Conservation (phyloP, 2,797 vertebrate genomes). For the Botia kubotai region DNA sequence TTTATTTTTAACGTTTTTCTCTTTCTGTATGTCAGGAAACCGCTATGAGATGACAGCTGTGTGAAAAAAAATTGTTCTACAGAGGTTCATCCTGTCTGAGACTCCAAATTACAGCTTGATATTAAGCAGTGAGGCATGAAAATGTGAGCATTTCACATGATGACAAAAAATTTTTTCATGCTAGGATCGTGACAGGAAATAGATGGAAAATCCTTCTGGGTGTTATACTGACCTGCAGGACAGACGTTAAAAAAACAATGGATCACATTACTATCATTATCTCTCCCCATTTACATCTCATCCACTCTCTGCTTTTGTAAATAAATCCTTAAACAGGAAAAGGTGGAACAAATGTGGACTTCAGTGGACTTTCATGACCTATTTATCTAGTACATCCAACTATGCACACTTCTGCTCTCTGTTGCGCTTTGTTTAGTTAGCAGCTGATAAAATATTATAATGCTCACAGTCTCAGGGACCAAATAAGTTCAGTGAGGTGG, state of each 20-base stretch:
- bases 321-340: background rate
- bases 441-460: constrained; percentile 9
- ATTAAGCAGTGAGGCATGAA: constrained; percentile 26
- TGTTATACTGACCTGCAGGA: constrained; percentile 11
- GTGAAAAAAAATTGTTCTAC: constrained; percentile 31
- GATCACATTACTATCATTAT: constrained; percentile 2
- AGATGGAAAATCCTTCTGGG: constrained; percentile 12
- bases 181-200: constrained; percentile 2
- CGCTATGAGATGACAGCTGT: constrained; percentile 3
- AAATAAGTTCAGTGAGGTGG: constrained; percentile 23
- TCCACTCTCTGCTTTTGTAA: constrained; percentile 9
- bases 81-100: constrained; percentile 20
- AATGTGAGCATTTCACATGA: background rate
- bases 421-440: constrained; percentile 30
- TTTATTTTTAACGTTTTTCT: too few relatives aligned
- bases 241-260: constrained; percentile 18
- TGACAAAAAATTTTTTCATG: constrained; percentile 14
- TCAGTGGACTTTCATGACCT: background rate
- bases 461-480: background rate
- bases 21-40: constrained; percentile 10
- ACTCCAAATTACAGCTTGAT: constrained; percentile 31
- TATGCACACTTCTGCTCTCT: constrained; percentile 11
- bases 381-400: background rate
- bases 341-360: background rate
- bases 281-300: background rate